Percentiles rank a stretch among this genome's conserved stretches.
These are phyloP conservation scores for Drosophila littoralis DNA, from an alignment of 1,140 invertebrate species.

Conservation along the genomic window DNA sequence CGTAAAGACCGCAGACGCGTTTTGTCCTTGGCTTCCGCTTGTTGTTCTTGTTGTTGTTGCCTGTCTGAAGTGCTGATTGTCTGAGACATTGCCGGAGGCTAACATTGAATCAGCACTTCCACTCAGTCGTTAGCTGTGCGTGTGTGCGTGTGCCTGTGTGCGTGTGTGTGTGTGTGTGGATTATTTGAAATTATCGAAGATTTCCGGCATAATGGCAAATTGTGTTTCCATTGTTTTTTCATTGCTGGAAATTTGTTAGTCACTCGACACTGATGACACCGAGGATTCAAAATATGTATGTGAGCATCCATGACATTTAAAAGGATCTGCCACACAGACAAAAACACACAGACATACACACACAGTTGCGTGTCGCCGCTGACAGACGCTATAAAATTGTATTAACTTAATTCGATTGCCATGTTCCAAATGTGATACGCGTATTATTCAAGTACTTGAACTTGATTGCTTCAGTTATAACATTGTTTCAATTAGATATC, in stretches of 20 bases:
- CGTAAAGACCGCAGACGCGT: constrained; percentile 41
- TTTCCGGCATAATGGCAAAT: constrained; percentile 69
- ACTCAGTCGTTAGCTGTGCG: constrained; percentile 27
- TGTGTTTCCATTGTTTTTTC: constrained; percentile 53
- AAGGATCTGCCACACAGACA: constrained; percentile 12
- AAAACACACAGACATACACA: no score
- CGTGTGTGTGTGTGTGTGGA: constrained; percentile 35
- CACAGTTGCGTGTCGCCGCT: background rate
- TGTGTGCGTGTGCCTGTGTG: constrained; percentile 10
- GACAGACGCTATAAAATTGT: constrained; percentile 34
- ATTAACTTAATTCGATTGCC: constrained; percentile 34
- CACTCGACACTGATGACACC: constrained; percentile 39
- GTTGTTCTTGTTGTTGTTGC: constrained; percentile 24
- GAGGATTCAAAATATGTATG: constrained; percentile 29
- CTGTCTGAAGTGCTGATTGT: constrained; percentile 61
- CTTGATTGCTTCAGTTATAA: constrained; percentile 19
- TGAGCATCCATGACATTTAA: constrained; percentile 9
- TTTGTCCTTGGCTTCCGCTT: constrained; percentile 38
- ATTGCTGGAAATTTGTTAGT: constrained; percentile 50
- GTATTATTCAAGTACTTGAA: constrained; percentile 20
- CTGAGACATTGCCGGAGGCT: constrained; percentile 38
- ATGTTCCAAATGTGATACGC: constrained; percentile 22
- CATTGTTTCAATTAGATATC: constrained; percentile 17
- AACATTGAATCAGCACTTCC: constrained; percentile 41
- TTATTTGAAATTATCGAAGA: constrained; percentile 77